Evolutionary conservation across 2,888 invertebrate genomes (phyloP), one percentile per base, ranked within the genome.

Genomic region (Chymomyza caudatula): DNA sequence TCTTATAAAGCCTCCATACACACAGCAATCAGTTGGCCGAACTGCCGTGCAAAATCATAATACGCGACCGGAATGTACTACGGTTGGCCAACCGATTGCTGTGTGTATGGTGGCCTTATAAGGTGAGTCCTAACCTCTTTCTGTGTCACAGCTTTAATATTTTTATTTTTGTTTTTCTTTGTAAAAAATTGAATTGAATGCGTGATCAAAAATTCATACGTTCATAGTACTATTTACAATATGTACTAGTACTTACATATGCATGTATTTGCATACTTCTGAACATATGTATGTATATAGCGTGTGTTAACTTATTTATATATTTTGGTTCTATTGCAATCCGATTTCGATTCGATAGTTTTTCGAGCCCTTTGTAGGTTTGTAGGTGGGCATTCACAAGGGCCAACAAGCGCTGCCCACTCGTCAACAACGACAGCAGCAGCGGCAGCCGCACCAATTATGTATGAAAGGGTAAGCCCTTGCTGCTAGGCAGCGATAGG

Each of bases 201-300:
- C 25, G 57, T 55, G 43, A 69, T 86, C 67, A 78, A 58, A 71
- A 68, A 81, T 80, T 60, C 69, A 86, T 67, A 59, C 63, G 67
- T 59, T 43, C 59, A 55, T n/a, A 61, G 56, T 69, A 69, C 62
- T 64, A 43, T 67, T 53, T 37, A 37, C 59, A 67, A 62, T 63
- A 58, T 8, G 11, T 11, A 47, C n/a, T 37, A 4, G 11, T 37
- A 11, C 29, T 11, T 37, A 37, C 11, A 2, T 11, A 13, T 37
- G 11, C 29, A 11, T 11, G 11, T 37, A 11, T 11, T 11, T 37
- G 29, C 11, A 37, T 37, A 37, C 29, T 29, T n/a, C n/a, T n/a
- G n/a, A n/a, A n/a, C 2, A 6, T 4, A 25, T 25, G 6, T 25
- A 25, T 29, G 4, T 29, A 29, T 8, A 29, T 37, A 37, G 25